Evolutionary conservation across 2,888 invertebrate genomes (phyloP).

Genomic region (Agrochola circellaris): DNA sequence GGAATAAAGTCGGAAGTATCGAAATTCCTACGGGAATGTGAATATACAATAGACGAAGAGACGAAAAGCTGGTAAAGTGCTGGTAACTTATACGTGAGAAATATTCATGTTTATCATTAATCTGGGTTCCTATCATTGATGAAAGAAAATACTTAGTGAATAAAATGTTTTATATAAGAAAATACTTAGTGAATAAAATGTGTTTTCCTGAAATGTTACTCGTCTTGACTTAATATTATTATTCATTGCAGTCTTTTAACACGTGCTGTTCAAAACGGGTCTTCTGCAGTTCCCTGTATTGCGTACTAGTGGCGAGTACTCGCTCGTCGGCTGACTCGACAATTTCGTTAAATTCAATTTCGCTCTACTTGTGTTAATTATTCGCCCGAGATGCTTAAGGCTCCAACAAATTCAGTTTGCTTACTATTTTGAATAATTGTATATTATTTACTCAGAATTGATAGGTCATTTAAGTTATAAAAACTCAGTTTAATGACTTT

Average conservation of each 20-base stretch:
- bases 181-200: not conserved
- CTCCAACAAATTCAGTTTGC: conserved; percentile 26
- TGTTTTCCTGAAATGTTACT: not conserved
- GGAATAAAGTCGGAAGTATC: not conserved
- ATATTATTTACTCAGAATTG: conserved; percentile 9
- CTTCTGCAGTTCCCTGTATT: conserved; percentile 1
- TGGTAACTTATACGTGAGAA: not conserved
- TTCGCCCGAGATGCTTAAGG: conserved; percentile 52
- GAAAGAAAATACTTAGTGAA: not conserved
- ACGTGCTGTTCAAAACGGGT: not conserved
- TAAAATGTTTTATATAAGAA: not conserved
- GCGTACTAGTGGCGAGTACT: conserved; percentile 39
- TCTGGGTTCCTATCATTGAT: no score
- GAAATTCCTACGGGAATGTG: not conserved
- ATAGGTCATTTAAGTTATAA: conserved; percentile 7
- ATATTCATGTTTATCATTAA: not conserved
- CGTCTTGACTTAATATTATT: not conserved
- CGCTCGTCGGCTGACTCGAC: conserved; percentile 49
- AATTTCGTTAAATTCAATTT: conserved; percentile 68
- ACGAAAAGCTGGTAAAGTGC: not conserved
- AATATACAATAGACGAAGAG: not conserved
- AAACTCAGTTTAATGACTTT: not conserved
- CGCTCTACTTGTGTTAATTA: conserved; percentile 68
- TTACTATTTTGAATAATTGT: conserved; percentile 13
- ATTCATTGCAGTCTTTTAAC: not conserved